Base-by-base conservation (phyloP, 2,113 vertebrate species). In the Salminus brasiliensis region DNA sequence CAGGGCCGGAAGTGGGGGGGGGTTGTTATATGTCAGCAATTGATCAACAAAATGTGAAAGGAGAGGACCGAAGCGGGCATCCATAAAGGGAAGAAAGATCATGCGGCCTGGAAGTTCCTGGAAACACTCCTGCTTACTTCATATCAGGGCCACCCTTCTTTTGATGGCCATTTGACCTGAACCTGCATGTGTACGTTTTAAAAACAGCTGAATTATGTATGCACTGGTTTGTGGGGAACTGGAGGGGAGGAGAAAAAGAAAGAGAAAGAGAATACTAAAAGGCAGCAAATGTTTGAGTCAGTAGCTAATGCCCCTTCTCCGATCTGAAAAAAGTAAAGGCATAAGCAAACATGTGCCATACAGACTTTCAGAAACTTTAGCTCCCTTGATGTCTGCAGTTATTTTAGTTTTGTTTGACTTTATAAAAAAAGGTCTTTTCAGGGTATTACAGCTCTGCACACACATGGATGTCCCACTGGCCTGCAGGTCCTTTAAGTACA, bases 401-500 rank as follows among this genome's bases (percentile, higher is more conserved):
- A 3, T 66, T 72, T 55, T 53, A 66, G 55, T 18, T 57, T 49
- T 66, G 72, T 30, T 63, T 9, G 59, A 4, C 39, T 7, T 36
- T 59, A 45, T 53, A 62, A 72, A 62, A 72, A 21, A 60, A 52
- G 15, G 45, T 13, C 16, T 63, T 59, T 62, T 71, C 41, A 71
- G 55, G 52, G 21, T 25, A 65, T 18, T 39, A 27, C 16, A 66
- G 21, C 30, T 76, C 13, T 30, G 27, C 66, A 53, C 45, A 76
- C 13, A 57, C 3, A 21, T 21, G 23, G 27, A 34, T 72, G 29
- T 57, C 32, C 11, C 27, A 60, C 21, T 30, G 36, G 21, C 30
- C 39, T 27, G 69, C 47, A 63, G 62, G 32, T 18, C 34, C 6
- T 79, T 79, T 73, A 63, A 70, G 69, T 72, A 74, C 23, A 47